Percentiles rank a stretch among this genome's conserved stretches.
Conservation (phyloP, 2,113 vertebrate species). For the Penelope pileata region DNA sequence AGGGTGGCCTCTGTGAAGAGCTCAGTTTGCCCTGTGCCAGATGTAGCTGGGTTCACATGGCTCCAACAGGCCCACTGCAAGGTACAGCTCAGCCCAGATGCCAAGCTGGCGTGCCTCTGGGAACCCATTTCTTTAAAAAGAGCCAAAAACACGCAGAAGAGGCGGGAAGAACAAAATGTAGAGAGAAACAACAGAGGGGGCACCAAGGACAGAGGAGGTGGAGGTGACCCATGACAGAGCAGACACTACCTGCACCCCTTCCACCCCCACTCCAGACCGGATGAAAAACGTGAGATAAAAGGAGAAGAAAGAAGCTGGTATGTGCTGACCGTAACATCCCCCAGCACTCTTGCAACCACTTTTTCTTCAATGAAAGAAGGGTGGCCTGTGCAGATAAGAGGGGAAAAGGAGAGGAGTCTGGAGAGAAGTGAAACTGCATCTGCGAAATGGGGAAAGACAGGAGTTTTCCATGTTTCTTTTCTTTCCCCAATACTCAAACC, state of each 20-base stretch:
- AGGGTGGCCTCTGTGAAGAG: too few relatives aligned
- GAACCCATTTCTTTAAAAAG: too few relatives aligned
- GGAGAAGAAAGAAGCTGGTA: background rate
- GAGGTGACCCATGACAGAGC: background rate
- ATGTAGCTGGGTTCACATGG: background rate
- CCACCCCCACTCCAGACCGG: background rate
- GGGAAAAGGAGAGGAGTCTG: background rate
- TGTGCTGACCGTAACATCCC: background rate
- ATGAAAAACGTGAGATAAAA: background rate
- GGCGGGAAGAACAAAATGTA: too few relatives aligned
- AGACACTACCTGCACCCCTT: background rate
- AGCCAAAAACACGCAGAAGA: too few relatives aligned
- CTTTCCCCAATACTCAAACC: background rate
- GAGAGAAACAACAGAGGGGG: too few relatives aligned
- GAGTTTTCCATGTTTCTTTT: background rate
- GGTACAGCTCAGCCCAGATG: too few relatives aligned
- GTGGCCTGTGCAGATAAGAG: background rate
- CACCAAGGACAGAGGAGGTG: background rate
- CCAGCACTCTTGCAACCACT: background rate
- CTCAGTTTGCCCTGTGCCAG: too few relatives aligned
- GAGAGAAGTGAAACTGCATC: background rate
- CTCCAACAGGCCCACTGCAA: background rate
- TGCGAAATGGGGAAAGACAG: background rate
- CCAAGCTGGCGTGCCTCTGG: too few relatives aligned
- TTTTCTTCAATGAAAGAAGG: background rate